Conservation (phyloP, 1,140 invertebrate genomes). For the Glomeris maerens region DNA sequence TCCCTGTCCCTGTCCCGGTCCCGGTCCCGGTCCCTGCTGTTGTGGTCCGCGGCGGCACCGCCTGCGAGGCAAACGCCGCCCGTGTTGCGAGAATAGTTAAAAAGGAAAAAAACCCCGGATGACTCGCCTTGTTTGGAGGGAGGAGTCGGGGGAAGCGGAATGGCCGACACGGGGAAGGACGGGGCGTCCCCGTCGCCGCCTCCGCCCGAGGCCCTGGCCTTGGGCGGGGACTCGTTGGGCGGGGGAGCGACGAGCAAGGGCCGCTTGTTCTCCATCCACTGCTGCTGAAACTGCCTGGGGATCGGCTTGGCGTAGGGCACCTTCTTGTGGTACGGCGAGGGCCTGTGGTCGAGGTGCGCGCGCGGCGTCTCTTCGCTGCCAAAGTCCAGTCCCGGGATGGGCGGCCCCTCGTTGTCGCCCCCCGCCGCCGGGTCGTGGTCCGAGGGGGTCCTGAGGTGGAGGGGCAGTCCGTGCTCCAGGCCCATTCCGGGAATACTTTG, state of each 20-base stretch:
- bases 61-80: constrained; percentile 7
- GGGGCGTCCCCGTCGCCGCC: not conserved
- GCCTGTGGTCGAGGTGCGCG: constrained; percentile 15
- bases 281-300: constrained; percentile 85
- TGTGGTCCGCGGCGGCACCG: constrained; percentile 1
- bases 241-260: constrained; percentile 6
- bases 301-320: constrained; percentile 86
- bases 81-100: constrained; percentile 9
- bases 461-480: constrained; percentile 44
- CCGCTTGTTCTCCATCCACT: constrained; percentile 69
- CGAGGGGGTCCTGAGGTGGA: constrained; percentile 40
- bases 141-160: constrained; percentile 6
- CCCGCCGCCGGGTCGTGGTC: constrained; percentile 29
- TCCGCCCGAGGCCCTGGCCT: constrained; percentile 1
- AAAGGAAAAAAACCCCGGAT: constrained; percentile 9
- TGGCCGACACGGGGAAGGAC: constrained; percentile 6
- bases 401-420: constrained; percentile 28
- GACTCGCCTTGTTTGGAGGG: not conserved
- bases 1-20: not conserved
- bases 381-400: constrained; percentile 78
- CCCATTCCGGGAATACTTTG: constrained; percentile 82
- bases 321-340: constrained; percentile 28
- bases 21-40: not conserved
- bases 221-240: not conserved
- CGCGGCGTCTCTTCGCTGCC: constrained; percentile 26